These are phyloP conservation scores for Myoxocephalus aenaeus DNA, from an alignment of 2,797 vertebrate genomes.

Conservation along the genomic window DNA sequence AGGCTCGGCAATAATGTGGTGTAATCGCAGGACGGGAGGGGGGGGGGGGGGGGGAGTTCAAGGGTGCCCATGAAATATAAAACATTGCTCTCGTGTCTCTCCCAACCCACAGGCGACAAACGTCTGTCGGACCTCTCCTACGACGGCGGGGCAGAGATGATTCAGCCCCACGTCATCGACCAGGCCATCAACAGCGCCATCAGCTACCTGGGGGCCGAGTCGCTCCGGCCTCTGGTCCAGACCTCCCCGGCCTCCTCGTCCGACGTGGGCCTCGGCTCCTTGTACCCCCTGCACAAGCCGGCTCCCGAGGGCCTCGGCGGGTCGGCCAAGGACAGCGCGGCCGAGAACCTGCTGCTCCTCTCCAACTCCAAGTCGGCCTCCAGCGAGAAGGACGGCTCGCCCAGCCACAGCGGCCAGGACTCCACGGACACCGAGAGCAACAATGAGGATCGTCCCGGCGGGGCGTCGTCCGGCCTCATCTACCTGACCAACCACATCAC, in stretches of 20 bases:
- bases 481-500: constrained; percentile 97
- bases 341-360: constrained; percentile 95
- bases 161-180: constrained; percentile 97
- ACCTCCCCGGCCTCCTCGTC: constrained; percentile 89
- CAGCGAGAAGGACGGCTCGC: constrained; percentile 94
- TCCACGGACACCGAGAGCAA: constrained; percentile 99
- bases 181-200: constrained; percentile 99
- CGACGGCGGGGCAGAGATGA: constrained; percentile 88
- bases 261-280: constrained; percentile 87
- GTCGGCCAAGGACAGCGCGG: constrained; percentile 92
- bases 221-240: constrained; percentile 95
- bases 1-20: constrained; percentile 8
- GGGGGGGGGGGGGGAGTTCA: neutral
- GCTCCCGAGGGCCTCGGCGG: constrained; percentile 79
- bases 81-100: constrained; percentile 19
- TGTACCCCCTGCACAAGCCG: constrained; percentile 92
- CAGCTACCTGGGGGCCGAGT: constrained; percentile 96
- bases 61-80: neutral
- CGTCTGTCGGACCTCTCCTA: constrained; percentile 92
- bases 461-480: constrained; percentile 85
- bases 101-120: constrained; percentile 90
- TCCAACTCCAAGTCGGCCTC: constrained; percentile 95
- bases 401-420: constrained; percentile 96
- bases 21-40: constrained; percentile 18
- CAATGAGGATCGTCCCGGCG: constrained; percentile 89